These are phyloP conservation scores for Acrocephalus arundinaceus DNA, from an alignment of 2,113 vertebrate genomes.

Conservation along the genomic window DNA sequence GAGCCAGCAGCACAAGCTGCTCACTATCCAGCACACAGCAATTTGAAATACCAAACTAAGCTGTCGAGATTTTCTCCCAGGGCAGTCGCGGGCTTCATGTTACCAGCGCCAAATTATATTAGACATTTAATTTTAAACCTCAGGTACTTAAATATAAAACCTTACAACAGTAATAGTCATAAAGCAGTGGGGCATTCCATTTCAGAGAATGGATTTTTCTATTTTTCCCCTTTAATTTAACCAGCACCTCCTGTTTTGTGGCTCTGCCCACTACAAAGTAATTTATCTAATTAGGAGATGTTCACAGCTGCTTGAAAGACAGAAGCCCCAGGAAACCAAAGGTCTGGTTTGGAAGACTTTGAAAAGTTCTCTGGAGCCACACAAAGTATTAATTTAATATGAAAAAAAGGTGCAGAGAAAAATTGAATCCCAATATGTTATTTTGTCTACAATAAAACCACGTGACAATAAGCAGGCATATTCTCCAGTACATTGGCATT, in stretches of 20 bases:
- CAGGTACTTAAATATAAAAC: constrained; percentile 76
- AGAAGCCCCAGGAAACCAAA: constrained; percentile 65
- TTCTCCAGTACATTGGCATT: constrained; percentile 37
- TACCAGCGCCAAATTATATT: constrained; percentile 74
- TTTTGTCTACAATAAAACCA: constrained; percentile 64
- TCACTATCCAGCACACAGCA: constrained; percentile 53
- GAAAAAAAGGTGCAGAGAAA: constrained; percentile 63
- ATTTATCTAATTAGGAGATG: constrained; percentile 80
- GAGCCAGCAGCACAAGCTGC: not conserved
- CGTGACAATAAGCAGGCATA: constrained; percentile 49
- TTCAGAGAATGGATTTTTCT: constrained; percentile 66
- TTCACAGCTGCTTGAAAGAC: constrained; percentile 70
- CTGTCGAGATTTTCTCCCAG: constrained; percentile 71
- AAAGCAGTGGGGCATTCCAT: constrained; percentile 76
- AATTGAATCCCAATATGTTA: constrained; percentile 65
- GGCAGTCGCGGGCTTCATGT: constrained; percentile 69
- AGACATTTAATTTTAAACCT: constrained; percentile 81
- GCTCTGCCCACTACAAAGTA: constrained; percentile 71
- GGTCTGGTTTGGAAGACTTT: constrained; percentile 58
- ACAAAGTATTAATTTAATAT: constrained; percentile 76
- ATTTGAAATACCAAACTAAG: constrained; percentile 64
- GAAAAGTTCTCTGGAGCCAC: constrained; percentile 74
- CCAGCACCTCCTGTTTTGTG: constrained; percentile 74
- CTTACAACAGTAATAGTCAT: constrained; percentile 71
- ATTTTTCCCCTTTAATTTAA: constrained; percentile 71